Evolutionary conservation across 2,797 vertebrate genomes (phyloP), one percentile per base, ranked within the genome.

Genomic region (Propithecus deckenii): DNA sequence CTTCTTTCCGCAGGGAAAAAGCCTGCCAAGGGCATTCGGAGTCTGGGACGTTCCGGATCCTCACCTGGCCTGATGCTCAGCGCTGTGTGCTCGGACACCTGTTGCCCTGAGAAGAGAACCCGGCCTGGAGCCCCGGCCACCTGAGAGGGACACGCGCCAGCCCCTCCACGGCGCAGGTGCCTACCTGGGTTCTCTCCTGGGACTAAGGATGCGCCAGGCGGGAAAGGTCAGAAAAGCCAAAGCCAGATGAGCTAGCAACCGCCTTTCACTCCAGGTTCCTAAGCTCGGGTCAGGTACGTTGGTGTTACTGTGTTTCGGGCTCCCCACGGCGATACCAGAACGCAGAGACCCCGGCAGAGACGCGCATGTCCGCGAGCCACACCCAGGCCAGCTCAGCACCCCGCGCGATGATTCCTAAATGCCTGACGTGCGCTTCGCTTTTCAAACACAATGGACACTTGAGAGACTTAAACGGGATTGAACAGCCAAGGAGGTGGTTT

Each of bases 81-180:
- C 38, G 61, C 3, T 71, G 41, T 94, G 57, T 5, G 2, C 20
- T 4, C 57, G 17, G 71, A 95, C 94, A 96, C 96, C 90, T 86
- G 83, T 94, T 96, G 91, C 79, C 95, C 93, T 41, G 81, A 93
- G 95, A 94, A 94, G 84, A 97, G 97, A 97, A 90, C 50, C 76
- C 78, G 78, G 22, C 10, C 63, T 28, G 52, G 71, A 94, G 71
- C 41, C 85, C 81, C 74, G n/a, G 88, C 32, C 94, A 93, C 71
- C 38, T 1, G 0, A 69, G 85, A 61, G 89, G 74, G 94, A 74
- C 65, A 17, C 28, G 25, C 41, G 55, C 93, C 6, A 91, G 91
- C 59, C 41, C 96, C 92, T 55, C 71, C 95, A 63, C 89, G 71
- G 94, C 93, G 61, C 57, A 88, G 25, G 28, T 52, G 15, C 76